A percentile compares a stretch with the other conserved stretches of the same genome.
phyloP scores from a whole-genome alignment of 23 tunicate species.

The Oikopleura vanhoeffeni region DNA sequence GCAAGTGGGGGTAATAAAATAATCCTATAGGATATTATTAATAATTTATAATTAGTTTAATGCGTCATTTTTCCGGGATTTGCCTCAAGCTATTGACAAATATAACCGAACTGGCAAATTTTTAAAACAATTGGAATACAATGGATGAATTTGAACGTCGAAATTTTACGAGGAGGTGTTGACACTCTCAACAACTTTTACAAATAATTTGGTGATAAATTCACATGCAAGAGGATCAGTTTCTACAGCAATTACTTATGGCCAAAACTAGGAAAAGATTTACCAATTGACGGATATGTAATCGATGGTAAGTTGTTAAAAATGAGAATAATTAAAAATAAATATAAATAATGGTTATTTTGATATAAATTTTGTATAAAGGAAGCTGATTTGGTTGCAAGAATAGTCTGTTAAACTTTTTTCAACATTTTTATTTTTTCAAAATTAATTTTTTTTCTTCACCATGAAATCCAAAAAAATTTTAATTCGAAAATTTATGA shows the following conservation, averaged over 20 bases:
- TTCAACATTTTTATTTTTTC: too few relatives aligned
- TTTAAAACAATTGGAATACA: background rate
- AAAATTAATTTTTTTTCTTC: too few relatives aligned
- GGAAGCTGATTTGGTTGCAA: too few relatives aligned
- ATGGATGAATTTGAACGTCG: background rate
- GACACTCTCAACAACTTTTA: background rate
- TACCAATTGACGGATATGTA: background rate
- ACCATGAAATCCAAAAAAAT: too few relatives aligned
- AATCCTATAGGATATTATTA: too few relatives aligned
- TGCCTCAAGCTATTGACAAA: background rate
- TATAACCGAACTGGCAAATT: background rate
- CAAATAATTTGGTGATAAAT: background rate
- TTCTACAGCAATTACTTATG: background rate
- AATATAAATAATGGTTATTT: too few relatives aligned
- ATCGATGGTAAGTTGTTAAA: slow-evolving; percentile 6
- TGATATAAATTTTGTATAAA: too few relatives aligned
- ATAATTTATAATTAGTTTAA: too few relatives aligned
- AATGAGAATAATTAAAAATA: too few relatives aligned
- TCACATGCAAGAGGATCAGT: background rate
- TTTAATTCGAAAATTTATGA: too few relatives aligned
- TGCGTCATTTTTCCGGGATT: background rate
- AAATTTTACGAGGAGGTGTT: slow-evolving; percentile 1
- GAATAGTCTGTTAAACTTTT: too few relatives aligned
- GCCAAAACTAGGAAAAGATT: background rate
- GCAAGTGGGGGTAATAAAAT: too few relatives aligned